phyloP scores from a whole-genome alignment of 2,113 vertebrate genomes.

The Rousettus leschenaultii region DNA sequence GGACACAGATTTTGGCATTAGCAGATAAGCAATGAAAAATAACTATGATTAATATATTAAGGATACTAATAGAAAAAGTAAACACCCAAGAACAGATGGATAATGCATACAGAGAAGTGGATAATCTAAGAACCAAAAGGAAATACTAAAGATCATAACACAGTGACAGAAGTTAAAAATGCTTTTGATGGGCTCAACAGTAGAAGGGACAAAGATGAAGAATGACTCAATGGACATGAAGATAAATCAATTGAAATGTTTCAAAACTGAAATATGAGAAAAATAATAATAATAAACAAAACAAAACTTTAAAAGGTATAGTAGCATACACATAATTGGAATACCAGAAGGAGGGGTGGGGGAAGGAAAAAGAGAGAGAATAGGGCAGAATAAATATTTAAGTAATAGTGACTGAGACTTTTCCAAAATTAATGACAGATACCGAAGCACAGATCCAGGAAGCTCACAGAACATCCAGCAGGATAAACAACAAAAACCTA shows the following conservation, averaged over 20 bases:
- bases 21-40: neutral
- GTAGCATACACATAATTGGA: too few species aligned
- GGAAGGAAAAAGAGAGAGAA: neutral
- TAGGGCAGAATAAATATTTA: neutral
- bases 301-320: neutral
- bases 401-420: neutral
- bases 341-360: neutral
- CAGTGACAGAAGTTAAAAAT: neutral
- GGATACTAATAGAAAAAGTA: neutral
- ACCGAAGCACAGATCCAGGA: neutral
- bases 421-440: neutral
- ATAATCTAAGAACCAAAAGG: neutral
- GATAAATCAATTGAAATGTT: neutral
- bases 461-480: neutral
- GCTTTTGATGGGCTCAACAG: neutral
- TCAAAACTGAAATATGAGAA: neutral
- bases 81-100: neutral
- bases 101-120: neutral
- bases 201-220: neutral
- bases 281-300: neutral
- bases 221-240: neutral
- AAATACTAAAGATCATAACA: neutral
- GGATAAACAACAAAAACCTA: neutral
- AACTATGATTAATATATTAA: neutral
- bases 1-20: neutral